Evolutionary conservation across 2,888 invertebrate species (phyloP), one percentile per base, ranked within the genome.

Genomic region (Hypolimnas misippus): DNA sequence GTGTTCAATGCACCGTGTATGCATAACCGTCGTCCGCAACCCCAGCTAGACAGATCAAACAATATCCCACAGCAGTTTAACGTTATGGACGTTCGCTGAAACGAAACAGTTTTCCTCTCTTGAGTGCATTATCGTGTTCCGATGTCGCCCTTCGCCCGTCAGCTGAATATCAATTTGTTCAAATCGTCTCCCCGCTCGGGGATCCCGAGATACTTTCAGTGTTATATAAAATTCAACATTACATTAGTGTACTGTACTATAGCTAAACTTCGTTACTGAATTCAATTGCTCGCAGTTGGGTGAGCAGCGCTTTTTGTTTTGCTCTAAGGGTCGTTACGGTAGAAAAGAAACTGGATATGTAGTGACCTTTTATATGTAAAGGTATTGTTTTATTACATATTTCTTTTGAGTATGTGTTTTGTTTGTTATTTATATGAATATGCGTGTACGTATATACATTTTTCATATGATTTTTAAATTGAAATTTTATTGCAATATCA

Each of bases 91-190:
- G 49, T 58, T 64, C 66, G 58, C 5, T 55, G 21, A 64, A 64
- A 46, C 49, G 42, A 55, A 51, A 33, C 44, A 25, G 35, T 56
- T 58, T 44, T 49, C 49, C 53, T 44, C 53, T 19, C 65, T n/a
- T 71, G 71, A 84, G 83, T 81, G 83, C 82, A 80, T 76, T 78
- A 66, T 73, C 79, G 66, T 84, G 83, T 82, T 73, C 63, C 61
- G 25, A 19, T 46, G 44, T 53, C 51, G 60, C 54, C 49, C 55
- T 29, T n/a, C 49, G 25, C 14, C 49, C 49, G 54, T 59, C 54
- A 38, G 21, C 54, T 63, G 60, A 65, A 64, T 65, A 62, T 57
- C 63, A 70, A 60, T 68, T 65, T 64, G 62, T 65, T 54, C 60
- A 16, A 46, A 50, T 62, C 54, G 40, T 14, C 14, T 51, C 19